Evolutionary conservation across 2,797 vertebrate genomes (phyloP).

Genomic region (Spinus pinus): DNA sequence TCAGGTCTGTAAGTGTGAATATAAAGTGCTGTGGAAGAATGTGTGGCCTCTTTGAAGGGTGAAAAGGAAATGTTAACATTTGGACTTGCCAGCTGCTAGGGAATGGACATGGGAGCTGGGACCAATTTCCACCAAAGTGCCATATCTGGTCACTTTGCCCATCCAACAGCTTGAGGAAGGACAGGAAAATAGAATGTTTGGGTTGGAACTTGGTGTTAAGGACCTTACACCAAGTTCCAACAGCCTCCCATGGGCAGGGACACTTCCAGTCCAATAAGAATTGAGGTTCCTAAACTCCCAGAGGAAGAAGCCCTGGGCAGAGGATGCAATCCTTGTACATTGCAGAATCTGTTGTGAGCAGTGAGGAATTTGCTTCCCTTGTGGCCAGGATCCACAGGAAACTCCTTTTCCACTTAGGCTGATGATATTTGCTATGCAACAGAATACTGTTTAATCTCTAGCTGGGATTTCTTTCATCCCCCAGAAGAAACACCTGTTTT

Average conservation of each 20-base stretch:
- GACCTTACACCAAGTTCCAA: not conserved
- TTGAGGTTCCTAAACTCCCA: not conserved
- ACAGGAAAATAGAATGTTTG: not conserved
- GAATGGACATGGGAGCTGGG: fast-evolving
- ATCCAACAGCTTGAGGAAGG: not conserved
- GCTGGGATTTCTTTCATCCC: not conserved
- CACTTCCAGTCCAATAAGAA: not conserved
- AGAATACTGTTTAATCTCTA: not conserved
- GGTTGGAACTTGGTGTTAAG: not conserved
- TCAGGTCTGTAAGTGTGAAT: not conserved
- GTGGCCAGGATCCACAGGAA: not conserved
- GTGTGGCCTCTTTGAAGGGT: not conserved
- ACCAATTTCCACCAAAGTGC: fast-evolving
- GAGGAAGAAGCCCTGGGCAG: not conserved
- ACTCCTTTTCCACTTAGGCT: not conserved
- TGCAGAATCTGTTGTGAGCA: not conserved
- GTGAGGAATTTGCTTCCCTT: not conserved
- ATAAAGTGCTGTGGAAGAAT: not conserved
- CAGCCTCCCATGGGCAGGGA: not conserved
- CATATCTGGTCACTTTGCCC: fast-evolving
- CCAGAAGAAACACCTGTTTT: not conserved
- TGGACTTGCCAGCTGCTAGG: not conserved
- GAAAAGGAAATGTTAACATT: not conserved
- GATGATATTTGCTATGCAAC: not conserved
- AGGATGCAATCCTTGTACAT: not conserved